Percentiles rank a stretch among this genome's conserved stretches.
phyloP scores from a whole-genome alignment of 2,888 invertebrate genomes.

The Exocentrus adspersus region DNA sequence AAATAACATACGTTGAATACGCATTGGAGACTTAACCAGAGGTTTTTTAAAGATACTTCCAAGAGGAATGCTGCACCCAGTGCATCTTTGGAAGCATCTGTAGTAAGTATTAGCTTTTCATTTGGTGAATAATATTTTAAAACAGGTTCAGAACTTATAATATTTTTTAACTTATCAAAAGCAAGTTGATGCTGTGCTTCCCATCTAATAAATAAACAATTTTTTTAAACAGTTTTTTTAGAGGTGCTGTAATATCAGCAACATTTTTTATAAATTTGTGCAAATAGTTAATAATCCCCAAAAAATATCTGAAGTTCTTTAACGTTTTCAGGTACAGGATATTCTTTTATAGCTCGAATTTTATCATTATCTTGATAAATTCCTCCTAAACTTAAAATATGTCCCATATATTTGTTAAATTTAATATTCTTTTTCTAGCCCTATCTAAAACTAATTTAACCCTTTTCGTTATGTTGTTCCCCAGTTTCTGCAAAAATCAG shows the following conservation, averaged over 20 bases:
- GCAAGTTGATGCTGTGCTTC: not conserved
- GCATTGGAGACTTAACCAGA: conserved; percentile 5
- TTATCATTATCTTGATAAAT: conserved; percentile 39
- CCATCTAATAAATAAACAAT: conserved; percentile 5
- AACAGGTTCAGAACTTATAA: not conserved
- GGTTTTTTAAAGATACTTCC: conserved; percentile 27
- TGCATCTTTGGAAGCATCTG: not conserved
- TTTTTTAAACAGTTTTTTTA: conserved; percentile 31
- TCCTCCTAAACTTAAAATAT: conserved; percentile 37
- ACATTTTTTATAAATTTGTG: conserved; percentile 36
- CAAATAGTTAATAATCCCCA: conserved; percentile 35
- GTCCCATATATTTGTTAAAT: conserved; percentile 46
- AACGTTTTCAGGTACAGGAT: not conserved
- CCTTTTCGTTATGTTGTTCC: conserved; percentile 35
- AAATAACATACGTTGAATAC: conserved; percentile 34
- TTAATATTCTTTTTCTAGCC: conserved; percentile 35
- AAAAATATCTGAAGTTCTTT: not conserved
- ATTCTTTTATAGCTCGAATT: conserved; percentile 32
- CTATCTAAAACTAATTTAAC: conserved; percentile 35
- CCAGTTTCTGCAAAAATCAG: conserved; percentile 33
- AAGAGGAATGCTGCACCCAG: conserved; percentile 36
- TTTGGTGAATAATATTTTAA: not conserved
- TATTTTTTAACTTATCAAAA: not conserved
- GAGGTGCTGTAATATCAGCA: conserved; percentile 27
- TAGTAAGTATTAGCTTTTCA: not conserved